A percentile compares a stretch with the other conserved stretches of the same genome.
These are phyloP conservation scores for Gonocerus acuteangulatus DNA, from an alignment of 2,888 invertebrate species.

Conservation along the genomic window DNA sequence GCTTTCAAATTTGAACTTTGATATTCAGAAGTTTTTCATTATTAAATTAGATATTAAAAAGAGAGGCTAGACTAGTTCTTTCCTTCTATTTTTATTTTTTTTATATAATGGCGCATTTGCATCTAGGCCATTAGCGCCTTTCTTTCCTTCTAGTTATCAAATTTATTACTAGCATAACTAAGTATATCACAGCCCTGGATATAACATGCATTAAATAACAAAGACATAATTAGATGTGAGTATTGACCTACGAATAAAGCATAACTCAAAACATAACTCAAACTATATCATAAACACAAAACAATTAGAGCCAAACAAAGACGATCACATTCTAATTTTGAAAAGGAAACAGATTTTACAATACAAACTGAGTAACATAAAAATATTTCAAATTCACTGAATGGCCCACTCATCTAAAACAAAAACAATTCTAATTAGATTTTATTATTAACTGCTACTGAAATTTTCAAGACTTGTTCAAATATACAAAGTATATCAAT, in stretches of 20 bases:
- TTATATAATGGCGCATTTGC: too few species aligned
- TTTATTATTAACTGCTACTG: background rate
- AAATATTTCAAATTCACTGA: background rate
- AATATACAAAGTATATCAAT: background rate
- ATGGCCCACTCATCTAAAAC: slow-evolving; percentile 20
- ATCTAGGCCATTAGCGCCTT: too few species aligned
- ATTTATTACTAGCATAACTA: too few species aligned
- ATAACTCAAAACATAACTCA: background rate
- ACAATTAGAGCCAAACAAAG: background rate
- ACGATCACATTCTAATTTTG: slow-evolving; percentile 5
- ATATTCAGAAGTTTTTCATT: too few species aligned
- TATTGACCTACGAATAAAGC: slow-evolving; percentile 11
- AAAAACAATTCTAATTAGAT: background rate
- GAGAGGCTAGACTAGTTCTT: too few species aligned
- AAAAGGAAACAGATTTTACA: background rate
- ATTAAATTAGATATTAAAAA: too few species aligned
- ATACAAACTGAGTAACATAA: slow-evolving; percentile 9
- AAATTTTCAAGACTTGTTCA: background rate
- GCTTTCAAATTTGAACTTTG: too few species aligned
- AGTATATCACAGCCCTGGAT: too few species aligned
- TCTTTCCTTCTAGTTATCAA: too few species aligned
- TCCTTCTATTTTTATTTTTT: too few species aligned
- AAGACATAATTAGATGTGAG: too few species aligned
- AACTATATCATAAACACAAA: background rate
- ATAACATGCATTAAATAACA: too few species aligned